Conservation (phyloP, 2,888 invertebrate species). For the Corbicula japonica region DNA sequence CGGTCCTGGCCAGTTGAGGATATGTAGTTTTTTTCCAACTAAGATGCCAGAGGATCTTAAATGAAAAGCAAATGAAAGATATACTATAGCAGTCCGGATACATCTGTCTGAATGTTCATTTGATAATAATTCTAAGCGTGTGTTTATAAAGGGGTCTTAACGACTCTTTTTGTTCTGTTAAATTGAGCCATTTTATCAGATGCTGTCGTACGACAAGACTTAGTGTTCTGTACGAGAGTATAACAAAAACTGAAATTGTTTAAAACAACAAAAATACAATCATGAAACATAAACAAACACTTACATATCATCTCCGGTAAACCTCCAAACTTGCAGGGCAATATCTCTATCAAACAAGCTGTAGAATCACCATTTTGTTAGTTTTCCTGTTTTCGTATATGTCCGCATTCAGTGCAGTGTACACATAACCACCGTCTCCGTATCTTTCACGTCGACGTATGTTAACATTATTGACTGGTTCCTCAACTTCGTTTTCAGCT, state of each 20-base stretch:
- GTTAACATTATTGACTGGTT: constrained; percentile 21
- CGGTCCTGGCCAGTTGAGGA: constrained; percentile 18
- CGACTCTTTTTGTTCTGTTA: no score
- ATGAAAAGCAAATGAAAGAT: no score
- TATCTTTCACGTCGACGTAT: constrained; percentile 4
- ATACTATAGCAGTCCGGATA: no score
- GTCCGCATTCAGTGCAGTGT: constrained; percentile 22
- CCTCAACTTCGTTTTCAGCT: constrained; percentile 6
- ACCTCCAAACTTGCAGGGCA: constrained; percentile 39
- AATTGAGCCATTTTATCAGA: no score
- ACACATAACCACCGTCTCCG: not conserved
- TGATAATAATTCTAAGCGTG: no score
- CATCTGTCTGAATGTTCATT: no score
- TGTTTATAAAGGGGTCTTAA: no score
- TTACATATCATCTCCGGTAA: constrained; percentile 8
- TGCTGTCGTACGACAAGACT: no score
- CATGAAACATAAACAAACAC: no score
- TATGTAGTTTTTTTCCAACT: constrained; percentile 18
- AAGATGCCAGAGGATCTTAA: not conserved
- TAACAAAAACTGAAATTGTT: no score
- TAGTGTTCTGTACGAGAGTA: no score
- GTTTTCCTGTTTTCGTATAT: constrained; percentile 20
- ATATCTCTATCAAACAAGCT: constrained; percentile 14
- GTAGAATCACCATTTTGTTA: constrained; percentile 39
- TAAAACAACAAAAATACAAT: no score